These are phyloP conservation scores for Tribolium freemani DNA, from an alignment of 2,888 invertebrate species.

Conservation along the genomic window DNA sequence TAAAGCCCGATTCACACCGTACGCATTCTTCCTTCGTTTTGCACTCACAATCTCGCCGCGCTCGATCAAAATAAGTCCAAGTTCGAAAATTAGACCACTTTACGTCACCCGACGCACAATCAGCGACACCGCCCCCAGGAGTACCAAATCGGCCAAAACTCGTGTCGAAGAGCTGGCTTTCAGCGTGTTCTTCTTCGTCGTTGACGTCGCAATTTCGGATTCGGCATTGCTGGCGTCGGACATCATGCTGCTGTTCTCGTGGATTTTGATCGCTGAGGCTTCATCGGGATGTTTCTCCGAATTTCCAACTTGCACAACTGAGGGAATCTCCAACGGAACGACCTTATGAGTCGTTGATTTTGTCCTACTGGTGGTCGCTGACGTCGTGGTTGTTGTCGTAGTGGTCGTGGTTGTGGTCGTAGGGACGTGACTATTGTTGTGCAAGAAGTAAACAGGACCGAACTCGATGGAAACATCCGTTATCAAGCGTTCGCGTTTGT, in stretches of 20 bases:
- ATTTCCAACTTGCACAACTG: slow-evolving; percentile 12
- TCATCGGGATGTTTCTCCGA: slow-evolving; percentile 43
- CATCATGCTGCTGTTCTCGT: slow-evolving; percentile 66
- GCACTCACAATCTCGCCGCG: slow-evolving; percentile 30
- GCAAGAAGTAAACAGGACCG: slow-evolving; percentile 82
- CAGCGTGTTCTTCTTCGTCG: slow-evolving; percentile 62
- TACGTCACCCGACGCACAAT: slow-evolving; percentile 52
- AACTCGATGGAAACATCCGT: slow-evolving; percentile 79
- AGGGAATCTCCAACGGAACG: slow-evolving; percentile 57
- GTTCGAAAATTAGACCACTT: slow-evolving; percentile 24
- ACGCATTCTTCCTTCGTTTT: not conserved
- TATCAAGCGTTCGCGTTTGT: slow-evolving; percentile 76
- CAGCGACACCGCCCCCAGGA: slow-evolving; percentile 29
- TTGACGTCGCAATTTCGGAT: slow-evolving; percentile 61
- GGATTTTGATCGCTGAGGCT: slow-evolving; percentile 54
- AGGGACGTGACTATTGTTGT: slow-evolving; percentile 83
- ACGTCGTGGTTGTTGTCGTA: slow-evolving; percentile 69
- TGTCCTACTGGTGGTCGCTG: slow-evolving; percentile 68
- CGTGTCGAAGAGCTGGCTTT: slow-evolving; percentile 25
- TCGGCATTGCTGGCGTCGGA: slow-evolving; percentile 55
- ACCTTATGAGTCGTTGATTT: slow-evolving; percentile 72
- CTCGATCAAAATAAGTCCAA: slow-evolving; percentile 15
- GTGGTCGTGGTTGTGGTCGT: slow-evolving; percentile 78
- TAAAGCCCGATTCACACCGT: slow-evolving; percentile 22
- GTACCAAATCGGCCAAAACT: slow-evolving; percentile 19